These are phyloP conservation scores for Ramazzottius varieornatus DNA, from an alignment of 2,888 invertebrate species.

Conservation along the genomic window DNA sequence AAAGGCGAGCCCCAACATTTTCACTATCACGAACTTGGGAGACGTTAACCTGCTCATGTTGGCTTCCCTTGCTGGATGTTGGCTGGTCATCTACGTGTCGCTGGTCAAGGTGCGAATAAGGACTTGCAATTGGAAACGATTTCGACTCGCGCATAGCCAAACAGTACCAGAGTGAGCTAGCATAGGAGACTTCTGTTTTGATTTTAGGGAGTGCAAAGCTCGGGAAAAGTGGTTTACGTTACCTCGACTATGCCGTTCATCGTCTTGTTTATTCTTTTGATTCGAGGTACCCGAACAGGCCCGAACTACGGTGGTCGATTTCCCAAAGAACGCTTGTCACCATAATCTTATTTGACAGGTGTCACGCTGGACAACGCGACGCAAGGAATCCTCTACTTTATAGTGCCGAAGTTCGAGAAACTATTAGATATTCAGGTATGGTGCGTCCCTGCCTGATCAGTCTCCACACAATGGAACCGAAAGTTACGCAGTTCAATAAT, in stretches of 20 bases:
- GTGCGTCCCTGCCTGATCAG: too few relatives aligned
- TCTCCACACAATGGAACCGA: too few relatives aligned
- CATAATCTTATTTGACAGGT: too few relatives aligned
- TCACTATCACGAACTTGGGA: not conserved
- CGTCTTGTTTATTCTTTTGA: conserved; percentile 19
- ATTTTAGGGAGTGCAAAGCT: not conserved
- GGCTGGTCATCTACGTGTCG: not conserved
- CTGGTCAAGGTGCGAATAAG: not conserved
- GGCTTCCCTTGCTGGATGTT: not conserved
- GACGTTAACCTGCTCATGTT: not conserved
- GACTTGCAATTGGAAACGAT: too few relatives aligned
- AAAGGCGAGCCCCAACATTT: not conserved
- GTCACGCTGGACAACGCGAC: conserved; percentile 17
- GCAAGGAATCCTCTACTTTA: conserved; percentile 21
- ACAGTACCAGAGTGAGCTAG: too few relatives aligned
- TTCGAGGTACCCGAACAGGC: conserved; percentile 14
- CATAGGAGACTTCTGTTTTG: too few relatives aligned
- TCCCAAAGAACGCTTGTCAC: too few relatives aligned
- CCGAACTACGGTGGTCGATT: too few relatives aligned
- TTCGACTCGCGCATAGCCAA: too few relatives aligned
- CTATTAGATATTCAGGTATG: conserved; percentile 18
- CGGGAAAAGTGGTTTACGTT: conserved; percentile 20
- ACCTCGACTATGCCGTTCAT: conserved; percentile 23
- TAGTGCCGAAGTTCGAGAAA: conserved; percentile 18
- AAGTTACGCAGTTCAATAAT: not conserved